Percentiles rank a stretch among this genome's conserved stretches.
phyloP scores from a whole-genome alignment of 1,140 invertebrate genomes.

The Ericerus pela region DNA sequence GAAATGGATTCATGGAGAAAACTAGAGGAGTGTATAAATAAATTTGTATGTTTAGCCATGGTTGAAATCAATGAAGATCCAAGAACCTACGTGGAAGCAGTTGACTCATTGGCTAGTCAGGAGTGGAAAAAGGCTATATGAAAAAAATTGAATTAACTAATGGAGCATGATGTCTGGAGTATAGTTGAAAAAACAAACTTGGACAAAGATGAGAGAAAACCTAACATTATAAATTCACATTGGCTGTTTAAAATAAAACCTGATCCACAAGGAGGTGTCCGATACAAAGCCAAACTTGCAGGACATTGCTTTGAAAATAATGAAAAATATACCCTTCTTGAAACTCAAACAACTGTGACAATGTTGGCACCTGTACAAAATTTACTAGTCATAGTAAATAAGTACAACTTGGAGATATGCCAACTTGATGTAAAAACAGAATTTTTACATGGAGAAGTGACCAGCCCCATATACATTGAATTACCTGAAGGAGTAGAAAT shows the following conservation, averaged over 20 bases:
- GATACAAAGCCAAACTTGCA: not conserved
- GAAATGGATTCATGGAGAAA: not conserved
- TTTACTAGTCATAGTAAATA: too few relatives aligned
- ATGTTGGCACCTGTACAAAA: too few relatives aligned
- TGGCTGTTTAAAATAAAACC: not conserved
- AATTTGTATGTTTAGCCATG: not conserved
- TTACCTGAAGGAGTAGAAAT: too few relatives aligned
- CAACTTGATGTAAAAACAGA: too few relatives aligned
- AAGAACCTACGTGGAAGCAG: not conserved
- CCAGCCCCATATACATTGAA: too few relatives aligned
- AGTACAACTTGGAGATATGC: too few relatives aligned
- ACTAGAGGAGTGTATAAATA: not conserved
- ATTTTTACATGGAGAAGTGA: too few relatives aligned
- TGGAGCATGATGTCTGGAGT: not conserved
- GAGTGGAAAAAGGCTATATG: not conserved
- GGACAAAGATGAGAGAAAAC: not conserved
- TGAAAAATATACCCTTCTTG: not conserved
- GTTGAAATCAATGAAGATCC: not conserved
- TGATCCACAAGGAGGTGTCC: not conserved
- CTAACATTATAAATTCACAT: not conserved
- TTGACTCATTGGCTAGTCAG: not conserved
- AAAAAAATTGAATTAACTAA: not conserved
- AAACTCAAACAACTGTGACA: not conserved
- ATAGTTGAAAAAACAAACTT: not conserved
- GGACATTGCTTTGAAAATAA: not conserved